Evolutionary conservation across 2,888 invertebrate genomes (phyloP).

Genomic region (Rhyacophila evoluta): DNA sequence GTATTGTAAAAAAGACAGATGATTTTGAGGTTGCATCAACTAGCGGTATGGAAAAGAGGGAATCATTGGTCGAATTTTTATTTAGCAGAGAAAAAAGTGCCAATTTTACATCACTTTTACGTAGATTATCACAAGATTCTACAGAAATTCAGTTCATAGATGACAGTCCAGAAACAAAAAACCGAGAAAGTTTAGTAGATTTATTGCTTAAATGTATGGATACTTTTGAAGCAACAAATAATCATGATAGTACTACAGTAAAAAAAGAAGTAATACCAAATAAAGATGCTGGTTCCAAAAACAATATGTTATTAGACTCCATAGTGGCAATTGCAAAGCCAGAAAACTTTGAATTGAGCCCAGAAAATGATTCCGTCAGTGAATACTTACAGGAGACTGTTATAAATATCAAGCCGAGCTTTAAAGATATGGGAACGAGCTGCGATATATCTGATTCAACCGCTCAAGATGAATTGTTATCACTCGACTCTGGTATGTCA

Average conservation of each 20-base stretch:
- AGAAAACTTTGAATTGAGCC: conserved; percentile 50
- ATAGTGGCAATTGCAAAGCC: conserved; percentile 51
- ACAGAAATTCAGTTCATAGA: conserved; percentile 65
- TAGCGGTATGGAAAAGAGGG: conserved; percentile 34
- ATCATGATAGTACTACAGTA: background rate
- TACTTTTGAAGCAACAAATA: conserved; percentile 57
- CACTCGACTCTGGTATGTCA: conserved; percentile 37
- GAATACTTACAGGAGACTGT: background rate
- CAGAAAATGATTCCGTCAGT: conserved; percentile 39
- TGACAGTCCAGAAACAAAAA: conserved; percentile 64
- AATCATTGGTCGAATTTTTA: conserved; percentile 56
- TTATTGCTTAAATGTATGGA: conserved; percentile 68
- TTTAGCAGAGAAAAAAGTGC: conserved; percentile 59
- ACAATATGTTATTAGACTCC: conserved; percentile 44
- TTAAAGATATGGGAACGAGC: conserved; percentile 53
- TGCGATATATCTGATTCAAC: conserved; percentile 49
- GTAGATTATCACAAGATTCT: conserved; percentile 58
- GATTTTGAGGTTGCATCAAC: conserved; percentile 51
- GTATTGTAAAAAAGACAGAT: conserved; percentile 58
- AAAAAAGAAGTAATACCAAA: conserved; percentile 37
- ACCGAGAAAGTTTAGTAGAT: conserved; percentile 64
- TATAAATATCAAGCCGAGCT: conserved; percentile 26
- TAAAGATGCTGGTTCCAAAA: conserved; percentile 48
- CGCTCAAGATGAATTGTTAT: conserved; percentile 30
- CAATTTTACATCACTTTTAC: conserved; percentile 62